Evolutionary conservation across 2,888 invertebrate genomes (phyloP).

Genomic region (Ophion obscuratus): DNA sequence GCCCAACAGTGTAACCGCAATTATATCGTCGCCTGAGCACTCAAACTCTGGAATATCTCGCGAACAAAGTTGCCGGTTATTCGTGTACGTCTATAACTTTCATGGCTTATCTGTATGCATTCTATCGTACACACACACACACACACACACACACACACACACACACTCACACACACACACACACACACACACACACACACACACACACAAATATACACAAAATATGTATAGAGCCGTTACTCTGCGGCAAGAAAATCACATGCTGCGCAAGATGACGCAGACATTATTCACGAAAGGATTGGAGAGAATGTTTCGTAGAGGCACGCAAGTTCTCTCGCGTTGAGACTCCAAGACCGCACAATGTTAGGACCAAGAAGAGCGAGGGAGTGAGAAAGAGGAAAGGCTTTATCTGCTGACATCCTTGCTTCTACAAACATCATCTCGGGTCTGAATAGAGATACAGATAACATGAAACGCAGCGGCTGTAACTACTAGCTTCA

Average conservation of each 20-base stretch:
- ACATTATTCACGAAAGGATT: slow-evolving; percentile 66
- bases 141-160: neutral
- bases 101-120: slow-evolving; percentile 2
- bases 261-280: slow-evolving; percentile 67
- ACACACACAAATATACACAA: too few species aligned
- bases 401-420: slow-evolving; percentile 36
- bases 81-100: slow-evolving; percentile 44
- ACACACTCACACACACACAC: neutral
- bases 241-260: slow-evolving; percentile 63
- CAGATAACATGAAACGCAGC: slow-evolving; percentile 40
- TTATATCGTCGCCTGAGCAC: slow-evolving; percentile 44
- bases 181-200: neutral
- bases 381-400: slow-evolving; percentile 11
- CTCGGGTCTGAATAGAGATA: slow-evolving; percentile 46
- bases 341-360: slow-evolving; percentile 50
- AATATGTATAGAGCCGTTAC: slow-evolving; percentile 32
- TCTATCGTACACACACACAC: slow-evolving; percentile 4
- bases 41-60: slow-evolving; percentile 56
- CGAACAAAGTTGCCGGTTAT: slow-evolving; percentile 54
- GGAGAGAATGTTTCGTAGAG: slow-evolving; percentile 60
- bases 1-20: slow-evolving; percentile 54
- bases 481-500: slow-evolving; percentile 53
- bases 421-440: slow-evolving; percentile 38
- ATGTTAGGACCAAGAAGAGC: slow-evolving; percentile 15
- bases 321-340: slow-evolving; percentile 50